A percentile compares a stretch with the other conserved stretches of the same genome.
phyloP scores from a whole-genome alignment of 2,113 vertebrate genomes.

The Lipotes vexillifer region DNA sequence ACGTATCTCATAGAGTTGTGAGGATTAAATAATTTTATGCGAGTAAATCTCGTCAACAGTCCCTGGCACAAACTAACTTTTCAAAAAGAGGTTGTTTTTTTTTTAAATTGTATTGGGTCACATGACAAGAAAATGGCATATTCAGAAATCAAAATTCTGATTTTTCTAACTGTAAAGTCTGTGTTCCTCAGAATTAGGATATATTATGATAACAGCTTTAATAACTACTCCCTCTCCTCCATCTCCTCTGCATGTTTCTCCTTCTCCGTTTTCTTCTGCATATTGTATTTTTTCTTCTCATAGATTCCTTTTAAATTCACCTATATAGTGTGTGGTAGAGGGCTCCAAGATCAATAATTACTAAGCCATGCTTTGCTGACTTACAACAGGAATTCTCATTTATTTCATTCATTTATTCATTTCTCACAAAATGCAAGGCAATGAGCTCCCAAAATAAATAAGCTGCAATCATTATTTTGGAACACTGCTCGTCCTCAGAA shows the following conservation, averaged over 20 bases:
- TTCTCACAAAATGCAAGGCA: background rate
- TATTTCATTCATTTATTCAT: background rate
- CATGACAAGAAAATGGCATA: background rate
- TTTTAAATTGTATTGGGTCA: background rate
- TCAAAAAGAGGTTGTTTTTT: background rate
- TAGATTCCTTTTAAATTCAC: background rate
- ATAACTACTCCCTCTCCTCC: background rate
- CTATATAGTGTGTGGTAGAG: background rate
- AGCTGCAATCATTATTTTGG: constrained; percentile 1
- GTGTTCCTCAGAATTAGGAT: background rate
- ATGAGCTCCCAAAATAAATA: background rate
- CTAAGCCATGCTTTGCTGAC: background rate
- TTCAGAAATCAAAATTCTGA: background rate
- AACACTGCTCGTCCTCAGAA: background rate
- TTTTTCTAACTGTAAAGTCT: background rate
- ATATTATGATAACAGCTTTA: background rate
- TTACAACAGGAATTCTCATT: background rate
- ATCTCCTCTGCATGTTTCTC: background rate
- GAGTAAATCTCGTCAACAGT: background rate
- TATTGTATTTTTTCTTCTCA: background rate
- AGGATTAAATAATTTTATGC: background rate
- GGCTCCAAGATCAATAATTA: background rate
- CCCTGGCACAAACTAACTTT: background rate
- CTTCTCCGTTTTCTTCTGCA: background rate
- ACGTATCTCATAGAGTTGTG: background rate